A percentile compares a stretch with the other conserved stretches of the same genome.
Evolutionary conservation across 1,140 invertebrate species (phyloP).

Genomic region (Drosophila repletoides): DNA sequence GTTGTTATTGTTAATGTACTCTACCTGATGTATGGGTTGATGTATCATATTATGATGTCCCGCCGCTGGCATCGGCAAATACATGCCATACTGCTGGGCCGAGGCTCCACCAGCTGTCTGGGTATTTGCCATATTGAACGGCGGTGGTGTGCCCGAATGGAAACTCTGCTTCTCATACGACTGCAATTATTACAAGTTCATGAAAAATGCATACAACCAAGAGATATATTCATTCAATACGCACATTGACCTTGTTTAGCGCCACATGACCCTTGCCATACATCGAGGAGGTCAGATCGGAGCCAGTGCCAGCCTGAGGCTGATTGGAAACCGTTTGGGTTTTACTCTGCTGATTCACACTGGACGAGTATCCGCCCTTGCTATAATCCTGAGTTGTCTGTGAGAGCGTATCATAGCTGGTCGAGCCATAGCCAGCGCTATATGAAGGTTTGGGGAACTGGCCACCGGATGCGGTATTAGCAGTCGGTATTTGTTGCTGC

Average conservation of each 20-base stretch:
- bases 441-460: slow-evolving; percentile 88
- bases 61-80: slow-evolving; percentile 89
- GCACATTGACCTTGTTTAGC: slow-evolving; percentile 89
- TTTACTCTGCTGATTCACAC: slow-evolving; percentile 83
- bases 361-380: slow-evolving; percentile 84
- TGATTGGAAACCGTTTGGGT: slow-evolving; percentile 84
- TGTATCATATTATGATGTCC: slow-evolving; percentile 87
- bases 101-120: slow-evolving; percentile 88
- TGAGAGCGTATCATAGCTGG: slow-evolving; percentile 86
- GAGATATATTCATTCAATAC: slow-evolving; percentile 21
- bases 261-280: slow-evolving; percentile 89
- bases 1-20: no score
- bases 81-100: slow-evolving; percentile 87
- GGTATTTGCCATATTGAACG: slow-evolving; percentile 89
- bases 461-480: slow-evolving; percentile 86
- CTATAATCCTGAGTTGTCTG: slow-evolving; percentile 85
- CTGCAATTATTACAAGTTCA: slow-evolving; percentile 81
- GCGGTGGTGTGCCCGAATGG: slow-evolving; percentile 91
- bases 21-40: slow-evolving; percentile 89
- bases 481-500: slow-evolving; percentile 85
- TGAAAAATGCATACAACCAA: not conserved
- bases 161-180: slow-evolving; percentile 93
- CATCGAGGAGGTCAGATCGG: slow-evolving; percentile 87
- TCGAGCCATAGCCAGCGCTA: slow-evolving; percentile 85
- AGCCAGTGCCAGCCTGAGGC: slow-evolving; percentile 84